Conservation (phyloP, 2,113 vertebrate species). For the Gymnorhina tibicen region DNA sequence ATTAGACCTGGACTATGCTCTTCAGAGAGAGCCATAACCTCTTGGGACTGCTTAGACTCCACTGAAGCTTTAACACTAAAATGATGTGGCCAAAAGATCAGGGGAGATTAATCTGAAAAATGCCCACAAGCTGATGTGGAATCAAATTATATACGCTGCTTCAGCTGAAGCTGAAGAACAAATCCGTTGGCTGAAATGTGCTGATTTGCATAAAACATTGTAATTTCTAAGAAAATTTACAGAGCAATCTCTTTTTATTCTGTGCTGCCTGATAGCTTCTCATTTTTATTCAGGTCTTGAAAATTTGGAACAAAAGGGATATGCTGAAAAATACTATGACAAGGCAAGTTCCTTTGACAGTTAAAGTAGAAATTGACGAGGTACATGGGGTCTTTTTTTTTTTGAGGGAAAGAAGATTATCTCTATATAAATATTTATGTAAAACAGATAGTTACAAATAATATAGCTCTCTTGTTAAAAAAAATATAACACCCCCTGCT, state of each 20-base stretch:
- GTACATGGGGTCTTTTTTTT: not conserved
- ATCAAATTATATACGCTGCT: not conserved
- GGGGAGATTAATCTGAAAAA: not conserved
- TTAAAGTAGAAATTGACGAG: not conserved
- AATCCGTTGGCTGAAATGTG: conserved; percentile 1
- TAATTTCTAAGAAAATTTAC: conserved; percentile 9
- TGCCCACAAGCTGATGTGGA: not conserved
- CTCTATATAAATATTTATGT: not conserved
- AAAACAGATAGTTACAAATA: not conserved
- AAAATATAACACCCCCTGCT: fast-evolving
- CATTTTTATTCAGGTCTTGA: conserved; percentile 52
- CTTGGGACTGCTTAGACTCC: not conserved
- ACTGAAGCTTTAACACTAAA: not conserved
- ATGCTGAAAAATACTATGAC: conserved; percentile 3
- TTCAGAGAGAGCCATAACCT: not conserved
- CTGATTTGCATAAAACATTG: conserved; percentile 22
- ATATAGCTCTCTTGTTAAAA: not conserved
- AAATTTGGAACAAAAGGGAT: conserved; percentile 14
- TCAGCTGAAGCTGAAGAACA: not conserved
- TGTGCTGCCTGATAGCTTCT: conserved; percentile 14
- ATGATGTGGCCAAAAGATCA: not conserved
- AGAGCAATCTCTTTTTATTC: conserved; percentile 46
- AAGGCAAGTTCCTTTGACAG: not conserved
- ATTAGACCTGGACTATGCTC: not conserved
- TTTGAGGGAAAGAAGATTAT: not conserved